These are phyloP conservation scores for Scaptomyza montana DNA, from an alignment of 1,140 invertebrate genomes.

Conservation along the genomic window DNA sequence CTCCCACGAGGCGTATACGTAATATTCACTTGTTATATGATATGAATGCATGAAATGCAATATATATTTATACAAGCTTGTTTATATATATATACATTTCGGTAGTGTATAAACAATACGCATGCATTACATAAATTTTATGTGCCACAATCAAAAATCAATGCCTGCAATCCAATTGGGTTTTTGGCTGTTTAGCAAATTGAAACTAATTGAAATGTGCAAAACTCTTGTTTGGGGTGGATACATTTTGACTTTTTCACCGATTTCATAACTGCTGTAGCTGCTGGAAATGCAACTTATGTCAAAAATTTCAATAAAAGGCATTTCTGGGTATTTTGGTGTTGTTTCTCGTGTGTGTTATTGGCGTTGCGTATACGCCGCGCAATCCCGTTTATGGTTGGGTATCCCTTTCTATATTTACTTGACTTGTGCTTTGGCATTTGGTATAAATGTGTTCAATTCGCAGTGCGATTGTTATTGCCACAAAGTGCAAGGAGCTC, in stretches of 20 bases:
- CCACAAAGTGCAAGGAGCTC: conserved; percentile 43
- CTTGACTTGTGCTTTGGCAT: conserved; percentile 34
- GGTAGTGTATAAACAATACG: conserved; percentile 50
- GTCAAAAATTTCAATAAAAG: conserved; percentile 74
- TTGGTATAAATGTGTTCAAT: conserved; percentile 43
- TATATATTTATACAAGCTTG: not conserved
- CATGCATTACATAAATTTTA: conserved; percentile 26
- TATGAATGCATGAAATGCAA: conserved; percentile 34
- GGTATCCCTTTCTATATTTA: conserved; percentile 14
- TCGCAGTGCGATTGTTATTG: conserved; percentile 36
- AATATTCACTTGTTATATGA: conserved; percentile 67
- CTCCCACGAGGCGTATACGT: conserved; percentile 46
- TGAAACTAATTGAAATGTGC: conserved; percentile 78
- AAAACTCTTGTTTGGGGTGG: conserved; percentile 12
- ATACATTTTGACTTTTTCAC: conserved; percentile 11
- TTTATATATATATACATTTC: conserved; percentile 9
- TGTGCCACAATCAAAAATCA: conserved; percentile 67
- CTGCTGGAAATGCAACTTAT: conserved; percentile 43
- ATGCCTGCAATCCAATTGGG: conserved; percentile 53
- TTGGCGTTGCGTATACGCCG: conserved; percentile 63
- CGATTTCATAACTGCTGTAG: conserved; percentile 36
- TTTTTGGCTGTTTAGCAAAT: conserved; percentile 63
- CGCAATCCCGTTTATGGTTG: conserved; percentile 43
- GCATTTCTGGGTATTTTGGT: conserved; percentile 44
- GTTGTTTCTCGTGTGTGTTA: conserved; percentile 28